A percentile compares a stretch with the other conserved stretches of the same genome.
These are phyloP conservation scores for Periparus ater DNA, from an alignment of 2,797 vertebrate species.

Conservation along the genomic window DNA sequence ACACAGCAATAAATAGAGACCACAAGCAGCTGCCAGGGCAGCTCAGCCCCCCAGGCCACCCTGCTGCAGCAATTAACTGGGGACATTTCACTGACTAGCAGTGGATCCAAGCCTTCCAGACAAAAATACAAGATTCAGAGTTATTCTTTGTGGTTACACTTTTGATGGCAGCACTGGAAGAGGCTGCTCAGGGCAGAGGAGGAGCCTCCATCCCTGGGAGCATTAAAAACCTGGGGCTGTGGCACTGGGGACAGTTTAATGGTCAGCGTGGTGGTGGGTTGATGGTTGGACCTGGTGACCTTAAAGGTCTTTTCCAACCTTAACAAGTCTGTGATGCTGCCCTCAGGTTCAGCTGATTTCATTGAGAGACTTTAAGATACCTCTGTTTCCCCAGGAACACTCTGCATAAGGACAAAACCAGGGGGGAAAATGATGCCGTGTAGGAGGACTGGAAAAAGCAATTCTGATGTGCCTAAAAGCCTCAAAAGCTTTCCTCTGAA, in stretches of 20 bases:
- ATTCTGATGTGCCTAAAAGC: neutral
- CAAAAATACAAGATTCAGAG: accelerated
- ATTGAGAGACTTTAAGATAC: accelerated
- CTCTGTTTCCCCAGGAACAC: neutral
- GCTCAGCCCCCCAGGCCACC: neutral
- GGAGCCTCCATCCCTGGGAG: too few relatives aligned
- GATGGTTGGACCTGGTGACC: too few relatives aligned
- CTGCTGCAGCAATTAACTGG: neutral
- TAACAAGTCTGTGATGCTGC: neutral
- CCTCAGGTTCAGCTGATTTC: neutral
- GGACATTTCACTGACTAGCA: neutral
- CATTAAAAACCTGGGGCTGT: too few relatives aligned
- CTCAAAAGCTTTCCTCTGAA: neutral
- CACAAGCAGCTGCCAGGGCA: neutral
- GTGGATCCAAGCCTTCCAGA: neutral
- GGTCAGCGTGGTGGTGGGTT: accelerated
- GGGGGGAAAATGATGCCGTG: neutral
- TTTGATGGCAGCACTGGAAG: neutral
- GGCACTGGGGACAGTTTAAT: accelerated
- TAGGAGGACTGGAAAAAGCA: neutral
- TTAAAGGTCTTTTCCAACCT: neutral
- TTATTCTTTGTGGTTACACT: neutral
- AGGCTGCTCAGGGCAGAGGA: neutral
- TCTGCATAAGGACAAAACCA: neutral
- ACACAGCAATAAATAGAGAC: neutral